These are phyloP conservation scores for Macrosteles quadrilineatus DNA, from an alignment of 1,140 invertebrate genomes.

Conservation along the genomic window DNA sequence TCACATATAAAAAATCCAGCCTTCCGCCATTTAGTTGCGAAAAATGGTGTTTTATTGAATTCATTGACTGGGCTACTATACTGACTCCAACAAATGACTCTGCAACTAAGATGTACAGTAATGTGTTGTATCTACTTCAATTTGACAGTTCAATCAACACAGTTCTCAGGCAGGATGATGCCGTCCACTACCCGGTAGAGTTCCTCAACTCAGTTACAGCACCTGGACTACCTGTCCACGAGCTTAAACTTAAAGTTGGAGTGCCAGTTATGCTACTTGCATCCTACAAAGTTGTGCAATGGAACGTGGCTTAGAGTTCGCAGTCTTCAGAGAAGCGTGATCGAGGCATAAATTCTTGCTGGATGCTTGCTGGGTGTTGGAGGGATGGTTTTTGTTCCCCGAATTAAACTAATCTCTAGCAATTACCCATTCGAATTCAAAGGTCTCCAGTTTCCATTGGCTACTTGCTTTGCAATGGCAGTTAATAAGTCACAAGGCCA, in stretches of 20 bases:
- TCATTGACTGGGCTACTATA: too few relatives aligned
- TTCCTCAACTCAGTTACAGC: constrained; percentile 49
- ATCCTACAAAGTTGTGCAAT: constrained; percentile 52
- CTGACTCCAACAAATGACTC: constrained; percentile 43
- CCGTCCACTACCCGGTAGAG: constrained; percentile 47
- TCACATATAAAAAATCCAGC: too few relatives aligned
- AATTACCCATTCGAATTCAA: constrained; percentile 33
- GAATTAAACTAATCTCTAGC: constrained; percentile 23
- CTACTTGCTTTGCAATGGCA: constrained; percentile 51
- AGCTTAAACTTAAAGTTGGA: constrained; percentile 45
- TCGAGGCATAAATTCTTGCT: constrained; percentile 48
- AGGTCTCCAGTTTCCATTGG: constrained; percentile 50
- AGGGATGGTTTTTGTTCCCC: constrained; percentile 38
- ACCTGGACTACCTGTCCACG: constrained; percentile 47
- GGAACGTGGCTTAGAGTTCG: constrained; percentile 46
- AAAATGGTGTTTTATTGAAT: too few relatives aligned
- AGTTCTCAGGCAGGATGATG: constrained; percentile 43
- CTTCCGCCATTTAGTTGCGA: too few relatives aligned
- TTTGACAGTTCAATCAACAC: constrained; percentile 40
- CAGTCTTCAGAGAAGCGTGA: constrained; percentile 42
- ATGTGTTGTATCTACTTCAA: neutral
- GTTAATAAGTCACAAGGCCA: constrained; percentile 61
- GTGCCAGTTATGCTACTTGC: constrained; percentile 51
- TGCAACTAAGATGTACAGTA: neutral
- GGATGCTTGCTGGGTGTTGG: constrained; percentile 48